phyloP scores from a whole-genome alignment of 2,113 vertebrate species.

The Corvus hawaiiensis region DNA sequence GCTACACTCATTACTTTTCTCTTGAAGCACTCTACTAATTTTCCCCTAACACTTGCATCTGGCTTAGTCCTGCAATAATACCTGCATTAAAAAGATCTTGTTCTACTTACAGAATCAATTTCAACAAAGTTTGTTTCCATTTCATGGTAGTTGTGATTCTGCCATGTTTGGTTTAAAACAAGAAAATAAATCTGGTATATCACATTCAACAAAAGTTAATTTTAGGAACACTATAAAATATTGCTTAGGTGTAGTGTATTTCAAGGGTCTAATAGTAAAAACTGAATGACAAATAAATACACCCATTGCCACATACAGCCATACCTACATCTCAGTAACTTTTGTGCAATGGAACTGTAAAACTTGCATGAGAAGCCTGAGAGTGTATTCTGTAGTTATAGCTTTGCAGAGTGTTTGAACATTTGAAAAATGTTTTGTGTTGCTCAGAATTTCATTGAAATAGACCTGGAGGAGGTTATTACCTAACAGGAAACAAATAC shows the following conservation, averaged over 20 bases:
- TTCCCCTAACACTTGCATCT: background rate
- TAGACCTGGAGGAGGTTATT: background rate
- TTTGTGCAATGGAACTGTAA: background rate
- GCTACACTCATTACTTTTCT: background rate
- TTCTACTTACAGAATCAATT: background rate
- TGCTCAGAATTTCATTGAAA: background rate
- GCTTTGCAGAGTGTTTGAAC: background rate
- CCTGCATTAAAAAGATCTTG: background rate
- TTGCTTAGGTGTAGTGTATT: background rate
- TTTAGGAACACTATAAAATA: background rate
- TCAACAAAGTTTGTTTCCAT: background rate
- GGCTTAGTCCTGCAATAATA: background rate
- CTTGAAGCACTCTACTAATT: background rate
- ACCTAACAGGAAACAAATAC: background rate
- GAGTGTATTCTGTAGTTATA: background rate
- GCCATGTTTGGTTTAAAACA: background rate
- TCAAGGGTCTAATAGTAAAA: background rate
- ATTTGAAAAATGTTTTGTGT: background rate
- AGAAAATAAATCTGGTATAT: background rate
- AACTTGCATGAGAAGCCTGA: background rate
- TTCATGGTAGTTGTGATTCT: background rate
- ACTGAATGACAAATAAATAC: background rate
- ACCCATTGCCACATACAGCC: background rate
- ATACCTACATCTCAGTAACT: background rate
- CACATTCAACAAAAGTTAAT: background rate